A percentile compares a stretch with the other conserved stretches of the same genome.
These are phyloP conservation scores for Phylloscopus whistleri DNA, from an alignment of 2,113 vertebrate species.

Conservation along the genomic window DNA sequence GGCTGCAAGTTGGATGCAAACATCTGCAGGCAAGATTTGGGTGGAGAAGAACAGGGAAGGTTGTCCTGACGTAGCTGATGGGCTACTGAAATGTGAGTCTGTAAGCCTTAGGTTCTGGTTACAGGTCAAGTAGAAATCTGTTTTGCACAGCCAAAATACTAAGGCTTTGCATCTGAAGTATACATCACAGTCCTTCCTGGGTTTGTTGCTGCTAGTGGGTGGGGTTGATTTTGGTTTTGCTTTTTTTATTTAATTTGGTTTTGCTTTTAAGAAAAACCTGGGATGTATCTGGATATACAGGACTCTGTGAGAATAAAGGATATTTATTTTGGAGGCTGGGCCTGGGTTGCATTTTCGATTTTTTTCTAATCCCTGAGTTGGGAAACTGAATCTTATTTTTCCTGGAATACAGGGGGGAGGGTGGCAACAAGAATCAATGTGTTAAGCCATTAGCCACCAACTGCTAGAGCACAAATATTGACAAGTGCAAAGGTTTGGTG, in stretches of 20 bases:
- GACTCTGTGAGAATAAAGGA: background rate
- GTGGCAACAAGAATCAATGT: constrained; percentile 33
- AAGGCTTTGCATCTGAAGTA: background rate
- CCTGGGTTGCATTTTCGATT: background rate
- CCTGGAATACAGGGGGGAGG: constrained; percentile 48
- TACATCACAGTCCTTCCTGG: background rate
- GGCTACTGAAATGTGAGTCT: background rate
- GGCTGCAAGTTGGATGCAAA: background rate
- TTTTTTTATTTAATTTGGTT: background rate
- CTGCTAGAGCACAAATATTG: constrained; percentile 59
- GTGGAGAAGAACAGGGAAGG: background rate
- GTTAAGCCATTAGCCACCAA: constrained; percentile 37
- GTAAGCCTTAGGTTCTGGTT: background rate
- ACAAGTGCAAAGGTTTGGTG: constrained; percentile 60
- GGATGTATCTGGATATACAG: background rate
- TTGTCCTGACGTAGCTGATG: background rate
- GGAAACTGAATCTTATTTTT: constrained; percentile 46
- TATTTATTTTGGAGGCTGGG: constrained; percentile 28
- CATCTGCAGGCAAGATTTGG: background rate
- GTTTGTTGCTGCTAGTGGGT: background rate
- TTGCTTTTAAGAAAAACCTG: background rate
- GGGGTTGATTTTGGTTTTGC: background rate
- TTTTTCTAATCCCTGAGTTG: background rate
- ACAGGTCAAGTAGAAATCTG: background rate
- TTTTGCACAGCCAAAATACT: background rate